Evolutionary conservation across 2,113 vertebrate species (phyloP).

Genomic region (Nesoenas mayeri): DNA sequence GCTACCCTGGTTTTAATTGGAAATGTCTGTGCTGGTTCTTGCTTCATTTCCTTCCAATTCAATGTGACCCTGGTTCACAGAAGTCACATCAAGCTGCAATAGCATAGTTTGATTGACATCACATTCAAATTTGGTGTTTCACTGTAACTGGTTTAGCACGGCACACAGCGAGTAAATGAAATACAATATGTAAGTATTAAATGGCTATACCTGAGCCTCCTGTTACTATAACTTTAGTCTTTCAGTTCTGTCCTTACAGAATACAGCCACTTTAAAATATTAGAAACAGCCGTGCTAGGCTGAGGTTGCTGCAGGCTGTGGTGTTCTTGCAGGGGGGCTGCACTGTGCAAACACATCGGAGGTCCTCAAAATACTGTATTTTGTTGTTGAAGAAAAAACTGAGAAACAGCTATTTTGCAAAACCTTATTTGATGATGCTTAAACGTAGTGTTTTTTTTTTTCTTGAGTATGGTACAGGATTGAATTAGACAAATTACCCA

Average conservation of each 20-base stretch:
- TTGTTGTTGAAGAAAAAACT: neutral
- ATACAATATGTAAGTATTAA: neutral
- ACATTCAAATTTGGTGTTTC: neutral
- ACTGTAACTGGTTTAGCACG: neutral
- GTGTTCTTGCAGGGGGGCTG: too few relatives aligned
- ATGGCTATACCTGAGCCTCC: neutral
- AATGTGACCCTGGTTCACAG: neutral
- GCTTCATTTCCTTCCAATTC: neutral
- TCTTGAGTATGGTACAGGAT: neutral
- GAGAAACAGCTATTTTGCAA: neutral
- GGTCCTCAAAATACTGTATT: neutral
- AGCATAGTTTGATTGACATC: neutral
- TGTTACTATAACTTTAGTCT: neutral
- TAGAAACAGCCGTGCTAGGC: accelerated
- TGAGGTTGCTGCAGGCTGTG: too few relatives aligned
- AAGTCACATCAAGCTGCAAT: neutral
- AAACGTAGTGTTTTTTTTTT: neutral
- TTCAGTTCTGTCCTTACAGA: neutral
- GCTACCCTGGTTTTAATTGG: neutral
- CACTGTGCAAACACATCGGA: neutral
- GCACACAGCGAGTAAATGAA: neutral
- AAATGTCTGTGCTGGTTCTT: neutral
- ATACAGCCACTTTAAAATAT: accelerated
- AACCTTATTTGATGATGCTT: neutral
- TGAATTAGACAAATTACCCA: neutral